phyloP scores from a whole-genome alignment of 2,888 invertebrate genomes.

The Mythimna albipuncta region DNA sequence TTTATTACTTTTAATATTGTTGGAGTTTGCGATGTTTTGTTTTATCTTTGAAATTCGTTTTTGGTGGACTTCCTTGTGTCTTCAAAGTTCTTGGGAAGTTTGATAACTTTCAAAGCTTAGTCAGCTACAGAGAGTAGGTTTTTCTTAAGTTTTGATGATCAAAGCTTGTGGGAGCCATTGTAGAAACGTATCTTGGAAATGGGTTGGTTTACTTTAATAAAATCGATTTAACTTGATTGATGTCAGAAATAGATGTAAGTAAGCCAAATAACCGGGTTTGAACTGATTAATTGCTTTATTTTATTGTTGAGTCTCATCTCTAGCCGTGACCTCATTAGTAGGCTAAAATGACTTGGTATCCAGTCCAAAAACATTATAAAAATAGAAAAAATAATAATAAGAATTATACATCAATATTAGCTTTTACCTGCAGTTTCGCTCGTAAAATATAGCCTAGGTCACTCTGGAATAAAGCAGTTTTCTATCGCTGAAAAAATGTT shows the following conservation, averaged over 20 bases:
- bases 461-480: no score
- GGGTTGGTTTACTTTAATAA: no score
- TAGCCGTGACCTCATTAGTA: no score
- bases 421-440: no score
- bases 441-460: no score
- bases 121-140: neutral
- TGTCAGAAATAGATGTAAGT: neutral
- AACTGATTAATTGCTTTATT: neutral
- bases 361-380: no score
- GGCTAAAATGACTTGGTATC: no score
- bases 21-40: neutral
- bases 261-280: neutral
- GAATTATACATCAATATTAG: no score
- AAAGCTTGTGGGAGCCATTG: neutral
- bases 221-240: neutral
- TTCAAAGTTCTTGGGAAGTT: neutral
- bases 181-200: neutral
- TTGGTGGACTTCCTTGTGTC: neutral
- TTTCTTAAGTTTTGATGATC: neutral
- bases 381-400: no score
- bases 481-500: no score
- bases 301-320: neutral
- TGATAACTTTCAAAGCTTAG: neutral
- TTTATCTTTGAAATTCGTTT: constrained; percentile 20
- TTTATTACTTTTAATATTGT: constrained; percentile 33